Base-by-base conservation (phyloP, 2,888 invertebrate genomes). In the Panzeria rudis region DNA sequence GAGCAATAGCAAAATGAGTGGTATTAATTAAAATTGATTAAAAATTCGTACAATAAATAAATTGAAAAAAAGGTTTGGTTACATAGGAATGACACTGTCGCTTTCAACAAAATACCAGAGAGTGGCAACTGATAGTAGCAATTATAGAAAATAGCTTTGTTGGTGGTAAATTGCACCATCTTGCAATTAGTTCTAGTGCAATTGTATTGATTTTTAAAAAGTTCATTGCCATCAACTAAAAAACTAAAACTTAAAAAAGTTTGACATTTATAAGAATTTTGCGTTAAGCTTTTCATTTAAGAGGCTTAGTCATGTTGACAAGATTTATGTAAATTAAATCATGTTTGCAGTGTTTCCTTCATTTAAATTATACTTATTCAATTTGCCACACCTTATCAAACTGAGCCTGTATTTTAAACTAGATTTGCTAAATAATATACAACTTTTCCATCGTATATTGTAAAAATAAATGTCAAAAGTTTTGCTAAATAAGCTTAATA, bases 311-410 rank as follows among this genome's bases (percentile, higher is more conserved):
- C 20, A 17, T 20, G 3, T 35, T 35, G 32, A 47, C 15, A 72
- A 32, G 47, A 52, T 38, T 3, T 52, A 29, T 23, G 11, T 0
- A 52, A 62, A 38, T 41, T 75, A 25, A n/a, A 29, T 59, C 23
- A 29, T 50, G 35, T 7, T 50, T 35, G 20, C 11, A 23, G 13
- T 9, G 11, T 41, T 25, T 69, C 0, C 35, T 23, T 8, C 20
- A 29, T 41, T 56, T 0, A 23, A 72, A 47, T 29, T 47, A 23
- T 68, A 56, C 56, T 56, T 32, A 47, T 77, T 77, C 77, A 68
- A 38, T 68, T 35, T 50, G 54, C 68, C 77, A 68, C 77, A 59
- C 77, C 77, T 68, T 29, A 9, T 54, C 41, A 64, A 64, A 54
- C 38, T 25, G 8, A n/a, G 54, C 29, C 54, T 32, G 32, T 47